Evolutionary conservation across 2,113 vertebrate genomes (phyloP), one percentile per base, ranked within the genome.

Genomic region (Heptranchias perlo): DNA sequence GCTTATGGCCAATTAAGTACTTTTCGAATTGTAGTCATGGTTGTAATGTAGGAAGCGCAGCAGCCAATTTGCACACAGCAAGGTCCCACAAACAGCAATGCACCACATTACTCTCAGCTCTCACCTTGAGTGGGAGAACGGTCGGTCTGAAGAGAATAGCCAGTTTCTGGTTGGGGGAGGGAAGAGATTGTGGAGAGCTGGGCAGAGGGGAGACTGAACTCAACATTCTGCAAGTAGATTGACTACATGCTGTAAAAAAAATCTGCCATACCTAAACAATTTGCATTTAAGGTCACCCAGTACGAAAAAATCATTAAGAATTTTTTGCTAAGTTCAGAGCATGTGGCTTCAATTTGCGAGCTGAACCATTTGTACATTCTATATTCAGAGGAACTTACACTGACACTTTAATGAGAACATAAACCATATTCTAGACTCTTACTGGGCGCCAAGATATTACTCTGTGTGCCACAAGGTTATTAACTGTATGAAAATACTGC

Each of bases 371-470:
- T 69, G 93, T 69, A 16, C 44, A 69, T 67, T 95, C 58, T 67
- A 47, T 28, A 67, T 67, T 67, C 64, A 95, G 64, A 95, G 64
- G 93, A 95, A 95, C 64, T 95, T 64, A 54, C 39, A 47, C 62
- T 95, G 93, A 67, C 93, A 95, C 93, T 95, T 94, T 95, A 95
- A 95, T 67, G 64, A 95, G 93, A 95, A 95, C 93, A 95, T 95
- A 95, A 95, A 47, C 62, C 92, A 94, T 94, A 65, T 28, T 94
- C 93, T 61, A 62, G 89, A 93, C 89, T 95, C 44, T 95, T 69
- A 49, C n/a, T 95, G 93, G 93, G 93, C n/a, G 61, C 64, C 64
- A 67, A 67, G 64, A 67, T 69, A 69, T 69, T 31, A 52, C 64
- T 92, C 52, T 69, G 44, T 67, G 44, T 49, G 64, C 28, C 64